Conservation (phyloP, 2,113 vertebrate genomes). For the Psittacus erithacus region DNA sequence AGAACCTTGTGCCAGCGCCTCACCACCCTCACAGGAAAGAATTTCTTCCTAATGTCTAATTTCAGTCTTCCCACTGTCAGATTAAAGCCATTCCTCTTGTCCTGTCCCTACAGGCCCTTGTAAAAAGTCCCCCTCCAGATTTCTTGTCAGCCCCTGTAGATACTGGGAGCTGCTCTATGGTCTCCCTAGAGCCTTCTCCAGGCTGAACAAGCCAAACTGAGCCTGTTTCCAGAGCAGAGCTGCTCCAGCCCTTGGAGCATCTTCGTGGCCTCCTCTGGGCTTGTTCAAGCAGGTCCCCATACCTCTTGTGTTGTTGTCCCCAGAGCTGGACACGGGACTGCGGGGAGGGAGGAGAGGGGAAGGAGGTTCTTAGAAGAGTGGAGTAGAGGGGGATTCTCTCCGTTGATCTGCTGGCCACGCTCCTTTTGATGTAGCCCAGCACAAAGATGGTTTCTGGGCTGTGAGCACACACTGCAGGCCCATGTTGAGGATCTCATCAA, state of each 20-base stretch:
- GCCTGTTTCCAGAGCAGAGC: neutral
- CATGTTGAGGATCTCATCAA: neutral
- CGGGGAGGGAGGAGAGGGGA: neutral
- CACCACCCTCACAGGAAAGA: neutral
- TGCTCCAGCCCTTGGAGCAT: neutral
- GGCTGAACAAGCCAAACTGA: neutral
- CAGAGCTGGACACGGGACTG: neutral
- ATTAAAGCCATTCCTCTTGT: neutral
- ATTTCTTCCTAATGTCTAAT: neutral
- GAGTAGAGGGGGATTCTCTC: neutral
- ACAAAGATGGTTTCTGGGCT: neutral
- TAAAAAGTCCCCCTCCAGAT: neutral
- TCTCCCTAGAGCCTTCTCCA: neutral
- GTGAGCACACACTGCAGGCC: neutral
- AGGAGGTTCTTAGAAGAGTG: neutral
- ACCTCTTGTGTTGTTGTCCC: neutral
- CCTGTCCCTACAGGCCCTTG: neutral
- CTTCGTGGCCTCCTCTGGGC: neutral
- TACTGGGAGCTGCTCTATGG: neutral
- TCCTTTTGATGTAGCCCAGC: neutral
- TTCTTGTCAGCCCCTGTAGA: neutral
- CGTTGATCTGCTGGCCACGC: neutral
- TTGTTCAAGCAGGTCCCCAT: neutral
- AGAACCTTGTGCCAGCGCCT: neutral
- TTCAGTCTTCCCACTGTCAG: neutral